These are phyloP conservation scores for Fulmarus glacialis DNA, from an alignment of 2,113 vertebrate species.

Conservation along the genomic window DNA sequence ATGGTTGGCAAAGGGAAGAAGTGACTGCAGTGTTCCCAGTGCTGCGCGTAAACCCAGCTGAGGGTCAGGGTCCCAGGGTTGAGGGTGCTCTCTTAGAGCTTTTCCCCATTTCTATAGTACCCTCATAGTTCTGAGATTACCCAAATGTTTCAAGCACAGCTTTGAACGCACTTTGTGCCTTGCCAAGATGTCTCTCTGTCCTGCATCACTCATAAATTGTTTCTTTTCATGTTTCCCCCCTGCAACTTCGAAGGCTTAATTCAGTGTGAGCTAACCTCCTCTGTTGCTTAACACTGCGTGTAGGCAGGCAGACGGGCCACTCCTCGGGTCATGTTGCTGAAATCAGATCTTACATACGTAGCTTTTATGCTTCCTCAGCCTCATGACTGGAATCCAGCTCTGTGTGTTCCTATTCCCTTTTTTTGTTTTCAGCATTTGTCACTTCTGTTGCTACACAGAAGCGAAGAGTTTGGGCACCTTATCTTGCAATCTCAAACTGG, in stretches of 20 bases:
- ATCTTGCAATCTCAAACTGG: neutral
- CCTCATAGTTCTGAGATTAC: neutral
- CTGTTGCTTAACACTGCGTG: neutral
- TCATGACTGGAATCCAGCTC: neutral
- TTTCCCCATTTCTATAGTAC: neutral
- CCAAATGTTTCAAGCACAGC: rapidly evolving
- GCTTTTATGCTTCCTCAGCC: neutral
- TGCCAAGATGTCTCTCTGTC: neutral
- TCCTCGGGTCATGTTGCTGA: constrained; percentile 6
- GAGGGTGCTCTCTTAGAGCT: rapidly evolving
- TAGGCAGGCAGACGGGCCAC: neutral
- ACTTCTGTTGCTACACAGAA: neutral
- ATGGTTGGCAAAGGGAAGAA: neutral
- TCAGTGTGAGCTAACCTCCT: neutral
- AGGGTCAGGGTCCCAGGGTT: rapidly evolving
- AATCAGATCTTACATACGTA: neutral
- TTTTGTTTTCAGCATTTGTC: neutral
- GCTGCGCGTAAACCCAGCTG: neutral
- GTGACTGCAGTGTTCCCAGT: neutral
- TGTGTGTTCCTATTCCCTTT: neutral
- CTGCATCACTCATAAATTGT: neutral
- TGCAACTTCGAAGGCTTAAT: neutral
- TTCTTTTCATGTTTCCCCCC: neutral
- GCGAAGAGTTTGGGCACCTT: neutral
- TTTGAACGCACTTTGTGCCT: neutral